Evolutionary conservation across 2,888 invertebrate genomes (phyloP), one percentile per base, ranked within the genome.

Genomic region (Eutolmus rufibarbis): DNA sequence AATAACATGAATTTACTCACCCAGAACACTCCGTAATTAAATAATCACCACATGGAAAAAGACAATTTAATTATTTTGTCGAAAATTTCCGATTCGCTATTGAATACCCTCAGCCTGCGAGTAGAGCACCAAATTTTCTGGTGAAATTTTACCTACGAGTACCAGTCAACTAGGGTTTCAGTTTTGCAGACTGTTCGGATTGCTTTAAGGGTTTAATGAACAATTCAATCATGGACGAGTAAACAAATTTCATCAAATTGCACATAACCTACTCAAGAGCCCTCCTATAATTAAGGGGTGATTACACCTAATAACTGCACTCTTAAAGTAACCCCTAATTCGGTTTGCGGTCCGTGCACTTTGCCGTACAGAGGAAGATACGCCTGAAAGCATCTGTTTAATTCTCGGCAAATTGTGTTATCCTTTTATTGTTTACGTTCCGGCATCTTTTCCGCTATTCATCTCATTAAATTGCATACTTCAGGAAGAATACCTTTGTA

Each of bases 381-480:
- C 37, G 78, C 56, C 66, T 87, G 43, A 76, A 78, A 81, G 82
- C 86, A 84, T 82, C 74, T 84, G 77, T 88, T 88, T 88, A 84
- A 88, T 88, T 82, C 86, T 77, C 43, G 40, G 84, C 57, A 88
- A 88, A 88, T 88, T 86, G 66, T 87, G 77, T 88, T 88, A 86
- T 84, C 82, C 40, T 77, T 79, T 82, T 78, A 77, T 74, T 88
- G 86, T 88, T 86, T 88, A 82, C 74, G 87, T 28, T 85, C 78
- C 76, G 31, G 46, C 86, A 46, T 31, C 16, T 28, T 19, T 34
- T 57, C 56, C 7, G 4, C n/a, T 82, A 28, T 57, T 82, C 82
- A 82, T 66, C 82, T 82, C 82, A 82, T 82, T 82, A 82, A 37
- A n/a, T 82, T 57, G 40, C 31, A 37, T 82, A 82, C 66, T 82